phyloP scores from a whole-genome alignment of 2,113 vertebrate species.

The Coregonus clupeaformis region DNA sequence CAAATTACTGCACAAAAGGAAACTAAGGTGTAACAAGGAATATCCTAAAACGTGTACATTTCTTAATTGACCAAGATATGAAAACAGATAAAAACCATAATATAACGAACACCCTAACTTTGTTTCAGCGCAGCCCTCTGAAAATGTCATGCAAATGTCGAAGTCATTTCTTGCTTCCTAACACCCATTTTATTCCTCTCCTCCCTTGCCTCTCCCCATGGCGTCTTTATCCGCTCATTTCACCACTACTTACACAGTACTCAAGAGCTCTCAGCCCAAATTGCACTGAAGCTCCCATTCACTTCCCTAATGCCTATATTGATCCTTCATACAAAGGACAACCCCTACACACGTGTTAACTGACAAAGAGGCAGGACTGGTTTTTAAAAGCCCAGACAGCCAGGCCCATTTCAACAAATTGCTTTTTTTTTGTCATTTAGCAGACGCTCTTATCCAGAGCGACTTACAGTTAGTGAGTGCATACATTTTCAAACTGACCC shows the following conservation, averaged over 20 bases:
- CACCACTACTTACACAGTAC: conserved; percentile 31
- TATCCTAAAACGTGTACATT: background rate
- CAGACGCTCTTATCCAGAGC: too few relatives aligned
- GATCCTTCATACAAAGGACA: conserved; percentile 38
- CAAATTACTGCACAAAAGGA: background rate
- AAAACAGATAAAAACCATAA: background rate
- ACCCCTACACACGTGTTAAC: conserved; percentile 27
- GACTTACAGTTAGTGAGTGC: too few relatives aligned
- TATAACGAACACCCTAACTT: background rate
- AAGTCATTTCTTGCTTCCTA: conserved; percentile 31
- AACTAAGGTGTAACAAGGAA: background rate
- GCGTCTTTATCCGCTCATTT: conserved; percentile 39
- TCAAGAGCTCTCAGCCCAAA: conserved; percentile 50
- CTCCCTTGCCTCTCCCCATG: conserved; percentile 19
- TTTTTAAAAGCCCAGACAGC: conserved; percentile 9
- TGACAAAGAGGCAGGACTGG: conserved; percentile 24
- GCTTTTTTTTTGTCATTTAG: too few relatives aligned
- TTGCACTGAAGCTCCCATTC: conserved; percentile 53
- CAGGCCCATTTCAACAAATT: background rate
- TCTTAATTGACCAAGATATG: background rate
- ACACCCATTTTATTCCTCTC: conserved; percentile 12
- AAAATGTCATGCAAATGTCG: conserved; percentile 11
- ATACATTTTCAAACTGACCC: too few relatives aligned
- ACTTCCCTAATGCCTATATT: conserved; percentile 48
- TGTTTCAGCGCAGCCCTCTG: background rate